Percentiles rank a stretch among this genome's conserved stretches.
Conservation (phyloP, 2,113 vertebrate species). For the Tricholaema leucomelas region DNA sequence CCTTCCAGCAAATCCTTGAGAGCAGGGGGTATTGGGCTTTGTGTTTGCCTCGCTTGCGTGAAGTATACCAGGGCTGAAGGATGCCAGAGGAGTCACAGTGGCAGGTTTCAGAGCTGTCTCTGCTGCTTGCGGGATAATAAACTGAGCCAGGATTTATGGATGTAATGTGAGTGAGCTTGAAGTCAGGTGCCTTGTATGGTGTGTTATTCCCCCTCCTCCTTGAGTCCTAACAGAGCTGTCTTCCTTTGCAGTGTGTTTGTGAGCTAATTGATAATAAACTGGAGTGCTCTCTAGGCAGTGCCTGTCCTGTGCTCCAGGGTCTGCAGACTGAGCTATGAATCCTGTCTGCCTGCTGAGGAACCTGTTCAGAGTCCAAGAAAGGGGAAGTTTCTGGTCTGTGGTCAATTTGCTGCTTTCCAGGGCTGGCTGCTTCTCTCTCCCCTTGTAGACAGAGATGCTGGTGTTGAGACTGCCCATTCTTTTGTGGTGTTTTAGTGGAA, state of each 20-base stretch:
- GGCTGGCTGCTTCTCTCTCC: conserved; percentile 45
- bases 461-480: conserved; percentile 56
- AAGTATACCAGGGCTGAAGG: neutral
- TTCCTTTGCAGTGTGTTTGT: conserved; percentile 32
- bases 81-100: neutral
- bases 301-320: neutral
- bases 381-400: conserved; percentile 53
- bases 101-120: neutral
- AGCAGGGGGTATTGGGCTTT: neutral
- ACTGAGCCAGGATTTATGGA: neutral
- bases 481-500: conserved; percentile 65
- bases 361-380: conserved; percentile 26
- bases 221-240: conserved; percentile 22
- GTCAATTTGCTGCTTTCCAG: conserved; percentile 61
- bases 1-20: neutral
- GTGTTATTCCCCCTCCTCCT: neutral
- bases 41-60: neutral
- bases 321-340: neutral
- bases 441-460: conserved; percentile 18
- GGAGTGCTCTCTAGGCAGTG: conserved; percentile 16
- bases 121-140: neutral
- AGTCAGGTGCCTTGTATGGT: conserved; percentile 45
- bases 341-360: conserved; percentile 51
- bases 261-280: conserved; percentile 49
- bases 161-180: conserved; percentile 23